Conservation (phyloP, 2,797 vertebrate species). For the Molossus alvarezi region DNA sequence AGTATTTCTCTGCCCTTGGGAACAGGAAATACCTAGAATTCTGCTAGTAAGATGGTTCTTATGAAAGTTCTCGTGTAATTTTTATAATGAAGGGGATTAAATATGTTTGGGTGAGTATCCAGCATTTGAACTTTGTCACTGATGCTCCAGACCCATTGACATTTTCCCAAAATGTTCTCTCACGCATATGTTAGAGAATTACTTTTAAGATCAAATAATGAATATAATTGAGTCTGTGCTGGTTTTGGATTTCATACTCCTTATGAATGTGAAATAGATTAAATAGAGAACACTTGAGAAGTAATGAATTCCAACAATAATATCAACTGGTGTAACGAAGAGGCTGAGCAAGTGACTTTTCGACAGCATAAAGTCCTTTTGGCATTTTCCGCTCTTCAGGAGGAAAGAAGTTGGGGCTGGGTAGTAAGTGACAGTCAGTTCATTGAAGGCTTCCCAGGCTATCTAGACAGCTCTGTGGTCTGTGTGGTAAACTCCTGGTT, state of each 20-base stretch:
- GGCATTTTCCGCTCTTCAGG: slow-evolving; percentile 50
- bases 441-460: neutral
- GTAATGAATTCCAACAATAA: slow-evolving; percentile 84
- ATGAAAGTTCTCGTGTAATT: slow-evolving; percentile 83
- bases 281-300: slow-evolving; percentile 84
- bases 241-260: slow-evolving; percentile 78
- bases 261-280: slow-evolving; percentile 86
- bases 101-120: slow-evolving; percentile 62
- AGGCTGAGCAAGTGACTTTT: slow-evolving; percentile 72
- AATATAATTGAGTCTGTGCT: slow-evolving; percentile 76
- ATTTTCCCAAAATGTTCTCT: slow-evolving; percentile 61
- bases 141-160: slow-evolving; percentile 48
- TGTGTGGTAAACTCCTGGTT: neutral
- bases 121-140: slow-evolving; percentile 64
- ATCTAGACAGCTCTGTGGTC: neutral
- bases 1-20: slow-evolving; percentile 86
- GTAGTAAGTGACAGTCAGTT: neutral
- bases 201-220: slow-evolving; percentile 78
- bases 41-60: slow-evolving; percentile 83
- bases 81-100: slow-evolving; percentile 83
- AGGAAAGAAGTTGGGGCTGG: neutral
- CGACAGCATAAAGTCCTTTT: slow-evolving; percentile 51
- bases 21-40: slow-evolving; percentile 88
- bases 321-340: slow-evolving; percentile 76
- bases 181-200: slow-evolving; percentile 67